Base-by-base conservation (phyloP, 2,888 invertebrate genomes). In the Xestia sexstrigata region DNA sequence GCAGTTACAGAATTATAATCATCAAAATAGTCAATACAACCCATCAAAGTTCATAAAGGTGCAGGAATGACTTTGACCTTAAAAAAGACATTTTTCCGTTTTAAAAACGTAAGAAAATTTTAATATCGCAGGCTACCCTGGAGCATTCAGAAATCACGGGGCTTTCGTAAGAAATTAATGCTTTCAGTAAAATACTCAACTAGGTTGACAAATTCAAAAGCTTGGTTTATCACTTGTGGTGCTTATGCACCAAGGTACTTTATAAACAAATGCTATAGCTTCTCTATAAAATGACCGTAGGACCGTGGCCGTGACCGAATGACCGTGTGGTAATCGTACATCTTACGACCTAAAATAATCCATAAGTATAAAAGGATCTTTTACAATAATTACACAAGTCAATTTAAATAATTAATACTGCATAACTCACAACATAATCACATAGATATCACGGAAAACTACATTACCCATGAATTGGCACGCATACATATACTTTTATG, bases 401-500 rank as follows among this genome's bases (percentile, higher is more conserved):
- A 81, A 74, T 74, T 58, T 78, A 82, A 70, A 62, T 78, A 79
- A 74, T 77, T 81, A 86, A 86, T 86, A 89, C 88, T 85, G 86
- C 72, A 62, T 88, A 84, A 78, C 81, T 85, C 87, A 89, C 84
- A 86, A 82, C 75, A 69, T 71, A 79, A 84, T 89, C 84, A 86
- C 81, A 82, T 75, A 67, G 35, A 67, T 78, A 67, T 66, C 58
- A 68, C 70, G 35, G 73, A 78, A 65, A 70, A 73, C 63, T 87
- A 88, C 68, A 67, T 39, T 70, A 71, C 58, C 72, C 39, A 55
- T 68, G 26, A 78, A 60, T 88, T 85, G 87, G 87, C 85, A 85
- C 80, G 66, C 84, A 81, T 15, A 71, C 81, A 58, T 30, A 70
- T 55, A 62, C 58, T 11, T 58, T 26, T 45, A 30, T 45, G 42